Conservation (phyloP, 2,113 vertebrate species). For the Xiphias gladius region DNA sequence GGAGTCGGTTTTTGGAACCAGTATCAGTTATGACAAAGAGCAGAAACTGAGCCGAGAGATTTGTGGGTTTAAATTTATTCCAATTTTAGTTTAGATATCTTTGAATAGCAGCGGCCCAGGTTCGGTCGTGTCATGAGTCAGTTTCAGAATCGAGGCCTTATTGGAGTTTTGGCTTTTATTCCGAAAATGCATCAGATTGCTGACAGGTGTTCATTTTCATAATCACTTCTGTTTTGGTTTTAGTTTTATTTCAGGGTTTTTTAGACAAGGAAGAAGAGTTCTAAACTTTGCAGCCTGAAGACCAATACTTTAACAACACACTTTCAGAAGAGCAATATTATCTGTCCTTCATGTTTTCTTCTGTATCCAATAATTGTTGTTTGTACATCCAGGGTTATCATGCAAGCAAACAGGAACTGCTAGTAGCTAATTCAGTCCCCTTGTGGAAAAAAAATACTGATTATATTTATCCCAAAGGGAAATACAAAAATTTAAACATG, state of each 20-base stretch:
- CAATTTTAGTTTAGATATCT: constrained; percentile 9
- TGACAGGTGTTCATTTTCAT: constrained; percentile 66
- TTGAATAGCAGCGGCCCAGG: not conserved
- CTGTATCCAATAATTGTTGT: not conserved
- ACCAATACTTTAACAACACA: not conserved
- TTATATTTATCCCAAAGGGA: not conserved
- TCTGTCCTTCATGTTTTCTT: not conserved
- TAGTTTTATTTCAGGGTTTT: constrained; percentile 2
- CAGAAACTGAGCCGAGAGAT: constrained; percentile 8
- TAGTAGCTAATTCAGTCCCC: not conserved
- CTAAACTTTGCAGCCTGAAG: not conserved
- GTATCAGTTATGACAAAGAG: not conserved
- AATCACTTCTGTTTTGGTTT: constrained; percentile 16
- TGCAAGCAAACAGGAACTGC: not conserved
- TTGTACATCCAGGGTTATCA: not conserved
- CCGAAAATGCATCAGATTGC: constrained; percentile 22
- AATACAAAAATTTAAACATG: not conserved
- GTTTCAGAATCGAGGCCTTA: not conserved
- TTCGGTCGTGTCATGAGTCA: constrained; percentile 3
- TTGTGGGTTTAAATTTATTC: not conserved
- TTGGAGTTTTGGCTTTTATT: constrained; percentile 37
- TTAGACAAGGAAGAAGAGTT: not conserved
- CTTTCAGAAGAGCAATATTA: not conserved
- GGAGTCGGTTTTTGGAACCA: constrained; percentile 17
- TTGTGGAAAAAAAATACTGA: not conserved